Evolutionary conservation across 2,113 vertebrate genomes (phyloP).

Genomic region (Hydropotes inermis): DNA sequence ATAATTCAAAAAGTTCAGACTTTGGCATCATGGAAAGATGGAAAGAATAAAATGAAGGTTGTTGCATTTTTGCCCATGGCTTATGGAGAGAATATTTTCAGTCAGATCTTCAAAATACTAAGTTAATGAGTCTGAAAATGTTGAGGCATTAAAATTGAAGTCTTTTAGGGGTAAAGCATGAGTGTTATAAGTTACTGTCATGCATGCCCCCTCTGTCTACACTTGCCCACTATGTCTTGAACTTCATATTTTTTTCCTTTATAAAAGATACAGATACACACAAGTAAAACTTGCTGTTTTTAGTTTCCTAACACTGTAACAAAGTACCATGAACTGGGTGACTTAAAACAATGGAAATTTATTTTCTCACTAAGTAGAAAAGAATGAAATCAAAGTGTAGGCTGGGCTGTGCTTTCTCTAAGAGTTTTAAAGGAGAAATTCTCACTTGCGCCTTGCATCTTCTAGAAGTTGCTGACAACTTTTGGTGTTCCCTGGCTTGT

Average conservation of each 20-base stretch:
- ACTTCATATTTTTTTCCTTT: neutral
- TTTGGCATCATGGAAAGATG: neutral
- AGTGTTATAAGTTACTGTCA: neutral
- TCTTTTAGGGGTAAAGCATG: neutral
- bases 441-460: neutral
- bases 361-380: neutral
- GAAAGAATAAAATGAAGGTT: neutral
- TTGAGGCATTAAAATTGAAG: neutral
- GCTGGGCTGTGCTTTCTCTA: neutral
- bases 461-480: neutral
- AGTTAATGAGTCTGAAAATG: neutral
- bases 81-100: neutral
- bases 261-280: neutral
- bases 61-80: neutral
- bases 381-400: neutral
- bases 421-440: neutral
- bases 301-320: neutral
- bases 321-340: neutral
- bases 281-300: neutral
- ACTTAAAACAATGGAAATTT: neutral
- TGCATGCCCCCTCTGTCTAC: neutral
- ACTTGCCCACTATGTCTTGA: neutral
- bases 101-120: neutral
- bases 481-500: neutral
- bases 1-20: neutral